Evolutionary conservation across 2,113 vertebrate genomes (phyloP).

Genomic region (Dicerorhinus sumatrensis): DNA sequence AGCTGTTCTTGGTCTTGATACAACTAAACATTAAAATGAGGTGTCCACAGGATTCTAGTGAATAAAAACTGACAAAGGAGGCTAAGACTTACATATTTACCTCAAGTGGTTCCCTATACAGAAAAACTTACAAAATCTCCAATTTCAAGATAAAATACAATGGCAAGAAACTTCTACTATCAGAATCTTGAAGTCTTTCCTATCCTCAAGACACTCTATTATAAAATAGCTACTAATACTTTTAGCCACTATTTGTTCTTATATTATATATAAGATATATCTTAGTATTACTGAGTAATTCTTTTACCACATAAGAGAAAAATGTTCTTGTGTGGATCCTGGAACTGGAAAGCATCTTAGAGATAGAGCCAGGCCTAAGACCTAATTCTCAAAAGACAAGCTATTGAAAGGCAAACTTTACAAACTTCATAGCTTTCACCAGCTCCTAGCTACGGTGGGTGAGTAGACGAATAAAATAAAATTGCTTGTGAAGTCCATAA

Average conservation of each 20-base stretch:
- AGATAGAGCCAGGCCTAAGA: not conserved
- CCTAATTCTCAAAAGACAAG: not conserved
- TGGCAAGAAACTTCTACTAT: not conserved
- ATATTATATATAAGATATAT: not conserved
- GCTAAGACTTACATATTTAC: not conserved
- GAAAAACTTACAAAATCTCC: conserved; percentile 5
- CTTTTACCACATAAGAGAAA: not conserved
- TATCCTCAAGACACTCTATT: not conserved
- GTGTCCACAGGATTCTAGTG: not conserved
- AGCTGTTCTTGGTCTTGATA: not conserved
- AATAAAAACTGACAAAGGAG: not conserved
- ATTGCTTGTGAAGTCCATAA: not conserved
- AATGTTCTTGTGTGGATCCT: not conserved
- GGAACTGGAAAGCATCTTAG: not conserved
- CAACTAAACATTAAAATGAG: not conserved
- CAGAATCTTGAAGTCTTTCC: not conserved
- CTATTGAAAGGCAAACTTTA: not conserved
- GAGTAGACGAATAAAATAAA: not conserved
- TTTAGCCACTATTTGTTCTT: not conserved
- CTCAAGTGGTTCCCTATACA: not conserved
- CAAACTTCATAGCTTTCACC: not conserved
- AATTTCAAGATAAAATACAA: not conserved
- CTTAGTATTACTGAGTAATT: not conserved
- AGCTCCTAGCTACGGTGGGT: not conserved
- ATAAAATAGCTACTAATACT: not conserved